Conservation (phyloP, 2,797 vertebrate species). For the Xyrichtys novacula region DNA sequence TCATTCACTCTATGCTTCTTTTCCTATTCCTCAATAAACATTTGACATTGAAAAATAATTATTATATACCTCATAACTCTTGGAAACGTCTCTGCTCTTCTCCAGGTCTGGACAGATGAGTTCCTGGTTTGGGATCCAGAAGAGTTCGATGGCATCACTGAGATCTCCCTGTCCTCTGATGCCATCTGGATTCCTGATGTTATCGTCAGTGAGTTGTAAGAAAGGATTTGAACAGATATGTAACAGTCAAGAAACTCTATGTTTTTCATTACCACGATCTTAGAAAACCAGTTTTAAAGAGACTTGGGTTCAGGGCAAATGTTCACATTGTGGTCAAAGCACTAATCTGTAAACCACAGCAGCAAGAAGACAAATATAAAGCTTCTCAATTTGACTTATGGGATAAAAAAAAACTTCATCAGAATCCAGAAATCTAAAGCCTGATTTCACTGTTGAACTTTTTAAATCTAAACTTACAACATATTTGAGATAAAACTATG, state of each 20-base stretch:
- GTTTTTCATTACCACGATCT: no score
- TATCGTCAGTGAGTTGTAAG: constrained; percentile 90
- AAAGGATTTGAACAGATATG: not conserved
- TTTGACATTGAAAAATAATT: not conserved
- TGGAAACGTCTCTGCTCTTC: not conserved
- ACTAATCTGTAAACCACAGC: no score
- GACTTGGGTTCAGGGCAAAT: no score
- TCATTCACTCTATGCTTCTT: not conserved
- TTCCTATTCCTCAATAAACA: not conserved
- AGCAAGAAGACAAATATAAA: no score
- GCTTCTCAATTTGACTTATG: no score
- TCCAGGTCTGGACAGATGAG: constrained; percentile 91
- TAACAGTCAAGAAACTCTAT: not conserved
- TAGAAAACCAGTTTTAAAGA: no score
- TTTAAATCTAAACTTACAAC: no score
- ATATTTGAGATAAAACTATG: no score
- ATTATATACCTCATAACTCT: not conserved
- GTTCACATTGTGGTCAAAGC: no score
- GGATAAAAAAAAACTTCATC: no score
- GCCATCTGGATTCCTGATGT: constrained; percentile 91
- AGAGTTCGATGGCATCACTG: constrained; percentile 89
- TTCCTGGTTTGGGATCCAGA: constrained; percentile 92
- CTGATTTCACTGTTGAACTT: no score
- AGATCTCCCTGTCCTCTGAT: constrained; percentile 88
- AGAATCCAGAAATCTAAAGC: no score